Conservation (phyloP, 2,888 invertebrate species). For the Meliscaeva auricollis region DNA sequence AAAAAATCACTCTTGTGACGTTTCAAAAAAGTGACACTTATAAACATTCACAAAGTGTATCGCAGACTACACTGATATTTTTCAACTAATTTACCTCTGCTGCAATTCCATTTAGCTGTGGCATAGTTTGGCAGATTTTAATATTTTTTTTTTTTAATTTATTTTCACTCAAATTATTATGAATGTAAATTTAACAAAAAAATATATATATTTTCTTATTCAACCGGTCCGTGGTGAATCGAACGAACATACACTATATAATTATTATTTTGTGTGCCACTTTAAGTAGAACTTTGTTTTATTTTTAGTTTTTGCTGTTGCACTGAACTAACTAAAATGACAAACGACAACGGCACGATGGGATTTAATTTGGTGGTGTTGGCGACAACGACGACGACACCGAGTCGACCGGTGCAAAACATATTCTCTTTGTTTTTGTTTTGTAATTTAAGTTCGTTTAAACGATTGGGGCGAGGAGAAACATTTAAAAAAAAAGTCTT, state of each 20-base stretch:
- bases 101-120: constrained; percentile 53
- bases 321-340: constrained; percentile 22
- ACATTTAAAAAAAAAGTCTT: constrained; percentile 44
- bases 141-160: background rate
- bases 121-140: constrained; percentile 41
- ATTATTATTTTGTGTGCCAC: constrained; percentile 25
- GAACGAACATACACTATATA: background rate
- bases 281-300: constrained; percentile 36
- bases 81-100: constrained; percentile 58
- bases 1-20: background rate
- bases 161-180: constrained; percentile 16
- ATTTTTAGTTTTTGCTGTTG: constrained; percentile 28
- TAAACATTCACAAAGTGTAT: background rate
- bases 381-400: constrained; percentile 14
- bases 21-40: background rate
- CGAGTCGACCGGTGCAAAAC: background rate
- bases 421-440: background rate
- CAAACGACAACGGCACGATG: background rate
- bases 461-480: constrained; percentile 25
- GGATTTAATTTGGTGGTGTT: constrained; percentile 16
- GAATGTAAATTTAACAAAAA: constrained; percentile 33
- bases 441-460: constrained; percentile 44
- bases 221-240: constrained; percentile 30
- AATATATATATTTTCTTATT: constrained; percentile 40
- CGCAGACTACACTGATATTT: background rate